Conservation (phyloP, 2,888 invertebrate species). For the Hydraecia micacea region DNA sequence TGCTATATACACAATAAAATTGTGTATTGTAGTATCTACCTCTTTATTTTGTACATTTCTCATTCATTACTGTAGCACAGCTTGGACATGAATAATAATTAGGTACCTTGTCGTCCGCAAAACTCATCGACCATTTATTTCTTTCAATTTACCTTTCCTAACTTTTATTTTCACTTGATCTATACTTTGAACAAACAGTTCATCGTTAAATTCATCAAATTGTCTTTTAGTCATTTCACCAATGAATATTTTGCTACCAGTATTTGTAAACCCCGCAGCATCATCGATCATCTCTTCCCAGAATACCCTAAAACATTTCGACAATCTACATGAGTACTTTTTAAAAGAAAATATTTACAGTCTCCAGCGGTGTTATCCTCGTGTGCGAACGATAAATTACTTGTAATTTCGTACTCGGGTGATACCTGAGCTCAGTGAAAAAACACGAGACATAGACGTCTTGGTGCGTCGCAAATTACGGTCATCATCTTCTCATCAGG, state of each 20-base stretch:
- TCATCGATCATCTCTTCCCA: constrained; percentile 33
- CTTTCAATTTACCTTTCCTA: not conserved
- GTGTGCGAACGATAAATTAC: constrained; percentile 88
- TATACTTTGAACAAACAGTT: not conserved
- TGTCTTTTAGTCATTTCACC: not conserved
- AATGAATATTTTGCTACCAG: not conserved
- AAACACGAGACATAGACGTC: constrained; percentile 90
- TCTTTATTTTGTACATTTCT: not conserved
- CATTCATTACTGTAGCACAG: not conserved
- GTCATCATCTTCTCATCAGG: constrained; percentile 90
- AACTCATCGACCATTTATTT: not conserved
- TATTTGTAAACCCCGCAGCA: constrained; percentile 10
- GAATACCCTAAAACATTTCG: constrained; percentile 65
- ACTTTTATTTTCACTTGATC: not conserved
- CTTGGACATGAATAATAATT: not conserved
- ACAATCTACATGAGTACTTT: constrained; percentile 69
- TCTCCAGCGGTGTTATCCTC: constrained; percentile 77
- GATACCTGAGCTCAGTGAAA: constrained; percentile 90
- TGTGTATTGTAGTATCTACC: not conserved
- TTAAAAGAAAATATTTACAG: constrained; percentile 72
- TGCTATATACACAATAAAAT: not conserved
- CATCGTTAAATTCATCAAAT: not conserved
- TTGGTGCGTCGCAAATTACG: constrained; percentile 90
- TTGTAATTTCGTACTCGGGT: constrained; percentile 89
- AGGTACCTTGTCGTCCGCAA: not conserved